A percentile compares a stretch with the other conserved stretches of the same genome.
Conservation (phyloP, 1,140 invertebrate genomes). For the Aphaenogaster rudis region DNA sequence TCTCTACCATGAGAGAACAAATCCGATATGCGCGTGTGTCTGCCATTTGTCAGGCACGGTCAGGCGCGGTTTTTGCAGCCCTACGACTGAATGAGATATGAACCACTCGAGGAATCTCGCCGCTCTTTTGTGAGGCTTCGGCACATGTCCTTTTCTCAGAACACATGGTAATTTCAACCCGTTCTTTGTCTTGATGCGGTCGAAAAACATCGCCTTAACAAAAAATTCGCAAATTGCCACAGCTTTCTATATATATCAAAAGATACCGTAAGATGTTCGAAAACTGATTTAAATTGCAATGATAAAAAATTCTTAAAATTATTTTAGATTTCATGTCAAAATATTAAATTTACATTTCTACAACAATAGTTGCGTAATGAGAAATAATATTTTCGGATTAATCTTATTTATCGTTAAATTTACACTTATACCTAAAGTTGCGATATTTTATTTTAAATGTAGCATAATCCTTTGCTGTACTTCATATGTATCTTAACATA, state of each 20-base stretch:
- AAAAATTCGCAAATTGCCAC: neutral
- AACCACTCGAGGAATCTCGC: constrained; percentile 41
- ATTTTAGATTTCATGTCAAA: neutral
- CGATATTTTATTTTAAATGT: constrained; percentile 17
- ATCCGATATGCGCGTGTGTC: constrained; percentile 35
- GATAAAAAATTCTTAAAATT: neutral
- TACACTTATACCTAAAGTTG: neutral
- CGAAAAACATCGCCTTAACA: neutral
- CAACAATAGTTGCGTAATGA: neutral
- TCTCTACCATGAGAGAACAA: constrained; percentile 25
- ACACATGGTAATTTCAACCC: constrained; percentile 16
- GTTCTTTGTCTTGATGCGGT: neutral
- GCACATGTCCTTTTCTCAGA: constrained; percentile 32
- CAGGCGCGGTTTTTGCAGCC: constrained; percentile 30
- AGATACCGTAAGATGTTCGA: neutral
- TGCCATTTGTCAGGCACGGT: constrained; percentile 61
- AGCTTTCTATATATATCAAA: neutral
- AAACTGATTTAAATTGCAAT: neutral
- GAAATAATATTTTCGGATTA: neutral
- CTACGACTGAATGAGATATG: constrained; percentile 45
- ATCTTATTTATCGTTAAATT: neutral
- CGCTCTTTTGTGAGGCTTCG: constrained; percentile 21
- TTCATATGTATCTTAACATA: neutral
- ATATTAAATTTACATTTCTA: neutral
- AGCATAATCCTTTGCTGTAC: neutral